These are phyloP conservation scores for Sussaba pulchella DNA, from an alignment of 2,888 invertebrate genomes.

Conservation along the genomic window DNA sequence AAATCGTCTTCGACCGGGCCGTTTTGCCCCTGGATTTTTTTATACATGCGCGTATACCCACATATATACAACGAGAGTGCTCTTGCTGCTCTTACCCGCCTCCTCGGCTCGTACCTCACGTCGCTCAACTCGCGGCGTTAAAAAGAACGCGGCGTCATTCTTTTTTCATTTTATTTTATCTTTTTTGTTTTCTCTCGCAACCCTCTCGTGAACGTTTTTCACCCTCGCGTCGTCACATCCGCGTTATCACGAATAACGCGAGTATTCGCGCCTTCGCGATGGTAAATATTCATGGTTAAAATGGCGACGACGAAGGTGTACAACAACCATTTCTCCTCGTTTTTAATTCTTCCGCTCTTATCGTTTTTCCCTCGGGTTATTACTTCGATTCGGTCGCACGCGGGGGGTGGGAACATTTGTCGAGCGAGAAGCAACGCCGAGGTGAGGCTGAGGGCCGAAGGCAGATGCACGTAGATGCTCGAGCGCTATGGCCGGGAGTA, in stretches of 20 bases:
- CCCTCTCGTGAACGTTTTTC: conserved; percentile 25
- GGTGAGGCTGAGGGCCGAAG: no score
- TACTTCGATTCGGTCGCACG: conserved; percentile 16
- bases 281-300: conserved; percentile 80
- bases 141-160: conserved; percentile 43
- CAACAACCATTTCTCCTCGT: conserved; percentile 2
- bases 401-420: conserved; percentile 42
- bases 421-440: conserved; percentile 5
- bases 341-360: background rate
- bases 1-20: no score
- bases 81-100: background rate
- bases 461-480: no score
- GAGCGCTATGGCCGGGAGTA: no score
- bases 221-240: conserved; percentile 29
- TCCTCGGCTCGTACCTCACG: background rate
- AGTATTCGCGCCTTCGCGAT: conserved; percentile 62
- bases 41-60: no score
- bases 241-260: conserved; percentile 44
- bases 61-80: no score
- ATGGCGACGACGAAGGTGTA: no score
- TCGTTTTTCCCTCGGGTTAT: conserved; percentile 14
- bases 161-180: conserved; percentile 28
- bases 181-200: no score
- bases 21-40: no score
- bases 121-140: conserved; percentile 3